Conservation (phyloP, 2,113 vertebrate genomes). For the Meles meles region DNA sequence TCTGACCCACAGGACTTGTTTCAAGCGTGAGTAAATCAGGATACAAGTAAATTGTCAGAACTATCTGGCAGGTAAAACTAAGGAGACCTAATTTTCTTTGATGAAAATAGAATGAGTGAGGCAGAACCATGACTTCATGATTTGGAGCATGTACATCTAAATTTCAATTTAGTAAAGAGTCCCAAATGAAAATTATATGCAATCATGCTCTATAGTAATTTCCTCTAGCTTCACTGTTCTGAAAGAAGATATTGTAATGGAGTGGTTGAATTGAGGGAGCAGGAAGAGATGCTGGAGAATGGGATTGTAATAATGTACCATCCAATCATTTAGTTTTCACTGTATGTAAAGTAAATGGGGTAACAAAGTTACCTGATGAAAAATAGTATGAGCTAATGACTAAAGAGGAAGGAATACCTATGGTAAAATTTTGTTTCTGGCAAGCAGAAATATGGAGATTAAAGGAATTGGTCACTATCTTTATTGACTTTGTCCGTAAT, state of each 20-base stretch:
- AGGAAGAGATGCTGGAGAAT: constrained; percentile 6
- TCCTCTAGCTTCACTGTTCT: background rate
- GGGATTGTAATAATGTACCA: background rate
- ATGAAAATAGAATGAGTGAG: background rate
- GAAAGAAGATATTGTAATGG: background rate
- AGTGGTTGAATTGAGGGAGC: background rate
- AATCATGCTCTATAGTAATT: background rate
- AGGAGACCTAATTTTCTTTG: background rate
- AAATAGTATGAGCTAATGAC: background rate
- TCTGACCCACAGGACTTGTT: rapidly evolving
- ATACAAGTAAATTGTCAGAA: background rate
- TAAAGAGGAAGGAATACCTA: background rate
- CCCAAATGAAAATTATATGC: background rate
- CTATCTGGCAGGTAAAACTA: background rate
- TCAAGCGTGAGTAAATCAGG: background rate
- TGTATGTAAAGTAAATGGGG: background rate
- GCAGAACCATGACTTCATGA: background rate
- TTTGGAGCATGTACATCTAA: background rate
- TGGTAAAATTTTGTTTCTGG: background rate
- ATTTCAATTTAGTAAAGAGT: background rate
- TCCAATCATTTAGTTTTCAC: background rate
- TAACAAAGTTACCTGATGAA: background rate
- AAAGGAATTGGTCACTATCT: background rate
- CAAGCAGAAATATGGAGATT: background rate
- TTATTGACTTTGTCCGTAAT: background rate